Percentiles rank a stretch among this genome's conserved stretches.
Evolutionary conservation across 2,888 invertebrate genomes (phyloP).

Genomic region (Blera fallax): DNA sequence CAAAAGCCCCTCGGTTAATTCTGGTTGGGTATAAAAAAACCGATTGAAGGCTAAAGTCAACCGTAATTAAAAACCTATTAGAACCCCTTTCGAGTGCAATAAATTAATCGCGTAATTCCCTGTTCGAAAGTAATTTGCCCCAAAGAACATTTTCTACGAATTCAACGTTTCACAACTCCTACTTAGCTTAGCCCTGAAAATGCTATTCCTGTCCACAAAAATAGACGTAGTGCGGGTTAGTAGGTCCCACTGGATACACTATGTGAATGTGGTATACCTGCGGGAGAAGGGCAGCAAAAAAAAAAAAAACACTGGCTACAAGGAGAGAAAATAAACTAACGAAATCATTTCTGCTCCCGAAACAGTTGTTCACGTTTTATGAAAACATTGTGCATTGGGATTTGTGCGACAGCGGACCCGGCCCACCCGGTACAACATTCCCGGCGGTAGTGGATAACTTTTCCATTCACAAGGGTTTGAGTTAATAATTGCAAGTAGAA

Average conservation of each 20-base stretch:
- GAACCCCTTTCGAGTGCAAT: conserved; percentile 60
- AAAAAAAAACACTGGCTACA: neutral
- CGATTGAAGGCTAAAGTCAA: conserved; percentile 66
- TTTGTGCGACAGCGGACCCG: conserved; percentile 12
- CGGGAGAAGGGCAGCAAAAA: conserved; percentile 2
- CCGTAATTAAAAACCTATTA: conserved; percentile 72
- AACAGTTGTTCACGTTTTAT: conserved; percentile 47
- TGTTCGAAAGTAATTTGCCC: conserved; percentile 56
- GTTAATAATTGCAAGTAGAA: conserved; percentile 58
- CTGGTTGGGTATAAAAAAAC: conserved; percentile 15
- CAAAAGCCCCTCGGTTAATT: conserved; percentile 14
- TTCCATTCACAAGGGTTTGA: conserved; percentile 22
- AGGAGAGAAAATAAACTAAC: conserved; percentile 24
- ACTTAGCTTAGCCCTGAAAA: conserved; percentile 12
- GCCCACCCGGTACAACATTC: neutral
- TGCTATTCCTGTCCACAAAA: conserved; percentile 18
- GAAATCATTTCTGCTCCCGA: conserved; percentile 46
- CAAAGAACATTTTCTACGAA: conserved; percentile 21
- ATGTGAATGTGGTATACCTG: neutral
- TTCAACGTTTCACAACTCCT: conserved; percentile 21
- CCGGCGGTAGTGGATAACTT: neutral
- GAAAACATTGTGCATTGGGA: conserved; percentile 38
- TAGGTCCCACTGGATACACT: neutral
- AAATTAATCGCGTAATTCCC: conserved; percentile 68
- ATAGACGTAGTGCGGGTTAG: neutral